Base-by-base conservation (phyloP, 2,797 vertebrate species). In the Sebastes miniatus region DNA sequence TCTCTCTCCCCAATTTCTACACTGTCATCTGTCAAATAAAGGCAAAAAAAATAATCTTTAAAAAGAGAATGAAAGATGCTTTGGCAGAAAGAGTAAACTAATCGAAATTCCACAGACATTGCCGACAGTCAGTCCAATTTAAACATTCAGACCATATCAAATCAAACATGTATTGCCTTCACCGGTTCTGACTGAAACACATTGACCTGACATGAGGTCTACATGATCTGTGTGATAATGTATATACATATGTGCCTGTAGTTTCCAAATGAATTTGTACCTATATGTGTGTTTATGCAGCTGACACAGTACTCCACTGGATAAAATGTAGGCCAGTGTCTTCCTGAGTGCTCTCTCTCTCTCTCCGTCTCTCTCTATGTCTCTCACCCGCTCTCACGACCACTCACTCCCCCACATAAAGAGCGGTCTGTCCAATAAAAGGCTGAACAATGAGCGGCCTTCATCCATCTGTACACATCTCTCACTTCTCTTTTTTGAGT, bases 301-400 rank as follows among this genome's bases (percentile, higher is more conserved):
- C 24, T 50, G 65, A 73, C 75, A 63, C 69, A 73, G 57, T 74
- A 39, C 14, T 57, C 31, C 54, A 29, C 3, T 22, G 12, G 29
- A 69, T 8, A 47, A 65, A 72, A 81, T 79, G 62, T 79, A 76
- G 76, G 71, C 20, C 72, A 81, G 29, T 13, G 12, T 56, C 12
- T 66, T 67, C 24, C 36, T 67, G 18, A 61, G 50, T 34, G 39
- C 69, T 52, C 22, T n/a, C 29, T 62, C 39, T 59, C 36, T 32
- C 31, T 63, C 9, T 10, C 13, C 2, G 6, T 57, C 12, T 29
- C 3, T 18, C 52, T 32, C 2, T 50, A 34, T 50, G 18, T 52
- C 31, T 62, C 57, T 25, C 20, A 7, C 36, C 22, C 13, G 13
- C n/a, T 39, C 3, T 12, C 62, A 24, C 25, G 12, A 12, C 27